A percentile compares a stretch with the other conserved stretches of the same genome.
phyloP scores from a whole-genome alignment of 2,888 invertebrate genomes.

The Molorchus minor region DNA sequence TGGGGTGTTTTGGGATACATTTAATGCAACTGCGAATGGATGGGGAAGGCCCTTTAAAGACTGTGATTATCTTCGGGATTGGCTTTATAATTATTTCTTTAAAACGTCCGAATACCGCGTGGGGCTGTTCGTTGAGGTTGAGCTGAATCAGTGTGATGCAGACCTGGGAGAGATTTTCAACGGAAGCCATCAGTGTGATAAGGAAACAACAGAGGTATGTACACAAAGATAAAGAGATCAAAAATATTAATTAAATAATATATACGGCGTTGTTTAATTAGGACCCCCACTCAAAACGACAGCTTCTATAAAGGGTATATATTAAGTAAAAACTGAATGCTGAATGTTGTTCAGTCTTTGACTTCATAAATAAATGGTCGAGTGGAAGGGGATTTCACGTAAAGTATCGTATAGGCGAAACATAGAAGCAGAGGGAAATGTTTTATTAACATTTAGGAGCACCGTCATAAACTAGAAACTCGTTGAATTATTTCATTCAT shows the following conservation, averaged over 20 bases:
- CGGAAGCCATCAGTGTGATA: conserved; percentile 70
- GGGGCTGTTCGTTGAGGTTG: conserved; percentile 62
- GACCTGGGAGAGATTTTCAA: conserved; percentile 74
- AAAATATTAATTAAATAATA: too few relatives aligned
- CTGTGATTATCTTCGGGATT: conserved; percentile 56
- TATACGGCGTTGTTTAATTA: too few relatives aligned
- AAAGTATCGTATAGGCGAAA: conserved; percentile 3
- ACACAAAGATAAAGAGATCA: too few relatives aligned
- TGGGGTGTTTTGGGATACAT: conserved; percentile 67
- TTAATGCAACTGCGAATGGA: conserved; percentile 61
- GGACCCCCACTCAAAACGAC: too few relatives aligned
- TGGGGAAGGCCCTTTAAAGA: conserved; percentile 62
- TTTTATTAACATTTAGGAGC: background rate
- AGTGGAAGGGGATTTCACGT: background rate
- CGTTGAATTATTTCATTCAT: conserved; percentile 2
- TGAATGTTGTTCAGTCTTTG: background rate
- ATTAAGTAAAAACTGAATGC: too few relatives aligned
- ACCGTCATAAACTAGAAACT: conserved; percentile 1
- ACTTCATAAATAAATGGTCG: background rate
- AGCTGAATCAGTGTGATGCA: conserved; percentile 78
- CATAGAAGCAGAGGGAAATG: background rate
- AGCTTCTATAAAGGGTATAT: too few relatives aligned
- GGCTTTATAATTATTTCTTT: conserved; percentile 58
- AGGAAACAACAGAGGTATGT: conserved; percentile 60
- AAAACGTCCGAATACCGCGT: conserved; percentile 49